These are phyloP conservation scores for Cartodere bifasciata DNA, from an alignment of 2,888 invertebrate genomes.

Conservation along the genomic window DNA sequence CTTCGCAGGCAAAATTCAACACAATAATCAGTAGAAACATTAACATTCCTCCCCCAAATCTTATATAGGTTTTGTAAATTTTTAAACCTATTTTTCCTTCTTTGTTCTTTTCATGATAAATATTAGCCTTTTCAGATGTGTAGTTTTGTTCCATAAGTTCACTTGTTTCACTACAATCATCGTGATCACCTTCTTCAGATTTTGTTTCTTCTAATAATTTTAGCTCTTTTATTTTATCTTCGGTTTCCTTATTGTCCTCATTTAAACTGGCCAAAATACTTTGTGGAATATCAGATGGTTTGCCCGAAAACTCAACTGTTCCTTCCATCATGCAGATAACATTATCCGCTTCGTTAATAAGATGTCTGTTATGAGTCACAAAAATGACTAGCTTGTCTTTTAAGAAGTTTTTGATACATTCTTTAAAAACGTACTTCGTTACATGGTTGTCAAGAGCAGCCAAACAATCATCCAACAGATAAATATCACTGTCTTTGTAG, in stretches of 20 bases:
- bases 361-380: slow-evolving; percentile 25
- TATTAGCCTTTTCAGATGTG: background rate
- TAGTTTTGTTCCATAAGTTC: slow-evolving; percentile 1
- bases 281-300: slow-evolving; percentile 45
- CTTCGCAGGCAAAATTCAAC: slow-evolving; percentile 11
- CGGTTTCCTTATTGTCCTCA: slow-evolving; percentile 59
- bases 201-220: slow-evolving; percentile 20
- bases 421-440: slow-evolving; percentile 52
- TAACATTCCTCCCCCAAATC: slow-evolving; percentile 15
- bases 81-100: slow-evolving; percentile 12
- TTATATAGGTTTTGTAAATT: slow-evolving; percentile 16
- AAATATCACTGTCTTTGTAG: slow-evolving; percentile 59
- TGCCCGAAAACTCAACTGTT: slow-evolving; percentile 8
- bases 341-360: slow-evolving; percentile 39
- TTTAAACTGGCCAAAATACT: too few species aligned
- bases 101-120: slow-evolving; percentile 9
- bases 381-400: slow-evolving; percentile 43
- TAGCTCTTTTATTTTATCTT: slow-evolving; percentile 38
- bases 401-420: slow-evolving; percentile 47
- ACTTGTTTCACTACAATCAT: background rate
- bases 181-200: background rate
- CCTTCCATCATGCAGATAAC: slow-evolving; percentile 33
- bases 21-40: slow-evolving; percentile 8
- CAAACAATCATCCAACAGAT: slow-evolving; percentile 64
- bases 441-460: slow-evolving; percentile 65